phyloP scores from a whole-genome alignment of 2,797 vertebrate species.

The Zenarchopterus dispar region DNA sequence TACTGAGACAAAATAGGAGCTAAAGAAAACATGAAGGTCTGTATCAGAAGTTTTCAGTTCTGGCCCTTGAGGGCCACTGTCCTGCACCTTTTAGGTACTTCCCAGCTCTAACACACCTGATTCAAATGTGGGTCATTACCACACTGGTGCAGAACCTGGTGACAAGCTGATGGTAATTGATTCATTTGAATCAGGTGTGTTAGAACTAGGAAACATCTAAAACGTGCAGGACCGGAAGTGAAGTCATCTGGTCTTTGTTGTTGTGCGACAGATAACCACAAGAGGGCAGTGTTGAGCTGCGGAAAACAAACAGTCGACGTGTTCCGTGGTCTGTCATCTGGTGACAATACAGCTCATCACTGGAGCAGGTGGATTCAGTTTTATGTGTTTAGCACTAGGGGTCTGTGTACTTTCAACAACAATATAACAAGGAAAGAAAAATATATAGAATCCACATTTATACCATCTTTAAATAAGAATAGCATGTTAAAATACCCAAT shows the following conservation, averaged over 20 bases:
- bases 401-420: neutral
- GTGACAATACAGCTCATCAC: neutral
- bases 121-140: too few species aligned
- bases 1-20: too few species aligned
- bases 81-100: too few species aligned
- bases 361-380: neutral
- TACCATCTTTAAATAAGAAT: neutral
- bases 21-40: too few species aligned
- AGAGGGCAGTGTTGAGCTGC: slow-evolving; percentile 49
- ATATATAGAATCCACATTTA: neutral
- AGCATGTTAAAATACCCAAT: neutral
- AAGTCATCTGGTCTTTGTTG: too few species aligned
- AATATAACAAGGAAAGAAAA: neutral
- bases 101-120: neutral
- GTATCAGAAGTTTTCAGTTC: too few species aligned
- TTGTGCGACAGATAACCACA: slow-evolving; percentile 13
- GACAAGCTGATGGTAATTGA: too few species aligned
- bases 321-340: neutral
- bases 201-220: neutral
- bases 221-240: too few species aligned
- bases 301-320: neutral
- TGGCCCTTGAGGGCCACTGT: too few species aligned
- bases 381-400: neutral
- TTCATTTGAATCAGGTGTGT: too few species aligned
- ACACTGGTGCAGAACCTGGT: too few species aligned